Base-by-base conservation (phyloP, 2,797 vertebrate genomes). In the Hydrolagus colliei region DNA sequence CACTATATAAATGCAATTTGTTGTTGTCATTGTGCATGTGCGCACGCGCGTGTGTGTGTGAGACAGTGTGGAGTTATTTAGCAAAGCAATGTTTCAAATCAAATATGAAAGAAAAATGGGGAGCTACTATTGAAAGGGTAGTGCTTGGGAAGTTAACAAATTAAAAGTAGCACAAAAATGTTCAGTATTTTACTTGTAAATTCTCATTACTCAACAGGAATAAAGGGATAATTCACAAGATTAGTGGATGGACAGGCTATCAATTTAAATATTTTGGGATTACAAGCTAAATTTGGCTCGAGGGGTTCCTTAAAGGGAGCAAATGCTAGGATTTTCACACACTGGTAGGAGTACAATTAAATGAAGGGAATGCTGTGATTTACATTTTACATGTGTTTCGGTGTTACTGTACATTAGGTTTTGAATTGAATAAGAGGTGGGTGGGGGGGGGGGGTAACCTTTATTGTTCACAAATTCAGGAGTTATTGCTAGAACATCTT, bases 1-100 rank as follows among this genome's bases (percentile, higher is more conserved):
- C 18, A 13, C 76, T 79, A 79, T 16, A 73, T 61, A 86, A 79
- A 82, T n/a, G 16, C 71, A 76, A 86, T 89, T 75, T n/a, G 73
- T 52, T 52, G 6, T 6, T 52, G 41, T 52, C 9, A 6, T 52
- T 52, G 41, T 52, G 1, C 3, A 20, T 75, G 73, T 72, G 72
- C 9, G 73, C 6, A 2, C 6, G 16, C 27, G 73, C 6, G 73
- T 71, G 59, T 61, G 82, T 41, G 27, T 74, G 22, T 86, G 65
- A 74, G 41, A 72, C 41, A 52, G 41, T 1, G 41, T 52, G 41
- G 41, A 52, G 41, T 35, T 67, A 32, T 10, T 27, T 41, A 67
- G n/a, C 27, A 9, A 5, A 16, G 67, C 8, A 16, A 41, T 20
- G 77, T 13, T 65, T 67, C 62, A 82, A 65, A 82, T 18, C 14